Evolutionary conservation across 2,888 invertebrate species (phyloP), one percentile per base, ranked within the genome.

Genomic region (Bedellia somnulentella): DNA sequence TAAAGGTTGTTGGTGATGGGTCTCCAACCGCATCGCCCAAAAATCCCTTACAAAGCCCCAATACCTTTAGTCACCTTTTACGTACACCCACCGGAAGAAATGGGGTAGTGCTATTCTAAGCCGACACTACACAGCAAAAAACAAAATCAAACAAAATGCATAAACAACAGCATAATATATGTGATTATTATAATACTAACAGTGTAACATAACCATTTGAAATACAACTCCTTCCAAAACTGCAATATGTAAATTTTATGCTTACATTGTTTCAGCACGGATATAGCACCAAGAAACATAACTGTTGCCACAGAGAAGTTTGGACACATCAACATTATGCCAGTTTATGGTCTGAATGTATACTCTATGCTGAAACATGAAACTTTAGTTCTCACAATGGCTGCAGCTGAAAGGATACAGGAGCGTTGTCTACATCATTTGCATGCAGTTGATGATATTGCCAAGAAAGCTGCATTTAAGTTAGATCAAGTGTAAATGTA

Each of bases 281-380:
- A 97, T 50, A 73, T 87, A 29, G 90, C 93, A 77, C 91, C 97
- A 1, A 77, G 83, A 37, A 97, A 97, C 53, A 89, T 98, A 38
- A 84, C 90, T 25, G 64, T 83, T 17, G 96, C 97, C 2, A 83
- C 87, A 3, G 86, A 90, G 43, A 42, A 54, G 3, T 75, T 96
- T n/a, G 81, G 81, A 21, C 88, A 92, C 52, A 82, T 94, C 21
- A 98, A 93, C 61, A 71, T 97, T 14, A 94, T 99, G 93, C 99
- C 99, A 6, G 86, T 86, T 0, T 98, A 95, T 70, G 93, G 93
- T 48, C 77, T 99, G 10, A 99, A 99, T 76, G 94, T 96, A 0
- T 89, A 88, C 67, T 95, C 96, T 18, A 95, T 99, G 91, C 57
- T 99, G 37, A 99, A 99, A 68, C 92, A 98, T 61, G 89, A 93